Evolutionary conservation across 2,888 invertebrate species (phyloP), one percentile per base, ranked within the genome.

Genomic region (Automeris io): DNA sequence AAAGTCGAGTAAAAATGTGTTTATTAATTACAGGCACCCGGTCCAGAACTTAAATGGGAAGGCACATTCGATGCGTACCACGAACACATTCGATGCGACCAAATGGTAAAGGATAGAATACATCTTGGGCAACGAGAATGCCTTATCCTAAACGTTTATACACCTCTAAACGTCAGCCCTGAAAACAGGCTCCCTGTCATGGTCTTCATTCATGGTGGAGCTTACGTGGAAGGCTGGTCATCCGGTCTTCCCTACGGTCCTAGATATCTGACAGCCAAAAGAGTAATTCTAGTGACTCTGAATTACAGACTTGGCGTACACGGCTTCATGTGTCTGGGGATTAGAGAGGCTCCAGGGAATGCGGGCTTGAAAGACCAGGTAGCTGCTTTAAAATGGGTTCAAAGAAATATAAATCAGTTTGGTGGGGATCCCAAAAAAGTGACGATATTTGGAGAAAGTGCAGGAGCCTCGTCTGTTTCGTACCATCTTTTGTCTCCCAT

Each of bases 251-350:
- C 43, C 2, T 46, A 46, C 21, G 46, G 46, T 0, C 52, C 58
- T 4, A 45, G 52, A 12, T 55, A 46, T 29, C 26, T 58, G n/a
- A 45, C 53, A 0, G 13, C 40, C 1, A 46, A 45, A 9, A 49
- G 39, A 5, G 48, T 58, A 0, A 34, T 58, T n/a, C 35, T 57
- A 8, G 54, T 57, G 5, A 57, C 61, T 2, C 31, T 66, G 6
- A 68, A 67, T 42, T 68, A 68, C 18, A 70, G 85, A 48, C 48
- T 85, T 1, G 81, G 79, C 62, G 48, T 82, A 8, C 46, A 82
- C 25, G 85, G 85, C 2, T 85, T 82, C 33, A 50, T 86, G 1
- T 80, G 82, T 41, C 46, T 86, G 2, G 74, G 79, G 2, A 81
- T 54, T 6, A 54, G 57, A 26, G 63, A 61, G 35, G 66, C 61